phyloP scores from a whole-genome alignment of 2,113 vertebrate genomes.

The Ceratotherium simum region DNA sequence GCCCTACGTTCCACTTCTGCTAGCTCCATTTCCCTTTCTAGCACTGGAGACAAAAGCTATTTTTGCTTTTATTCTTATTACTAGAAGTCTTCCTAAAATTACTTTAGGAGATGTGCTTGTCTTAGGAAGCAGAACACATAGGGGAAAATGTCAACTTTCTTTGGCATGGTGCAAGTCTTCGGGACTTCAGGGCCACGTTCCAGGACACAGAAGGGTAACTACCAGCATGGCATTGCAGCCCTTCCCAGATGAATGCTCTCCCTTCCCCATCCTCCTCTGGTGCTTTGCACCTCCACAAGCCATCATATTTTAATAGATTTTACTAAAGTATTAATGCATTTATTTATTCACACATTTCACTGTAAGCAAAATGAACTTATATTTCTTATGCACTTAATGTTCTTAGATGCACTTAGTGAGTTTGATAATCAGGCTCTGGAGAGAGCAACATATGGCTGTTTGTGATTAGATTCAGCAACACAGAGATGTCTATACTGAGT shows the following conservation, averaged over 20 bases:
- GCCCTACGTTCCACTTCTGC: not conserved
- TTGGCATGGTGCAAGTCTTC: not conserved
- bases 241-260: not conserved
- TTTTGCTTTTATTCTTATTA: slow-evolving; percentile 32
- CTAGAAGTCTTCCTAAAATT: not conserved
- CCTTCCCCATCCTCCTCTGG: not conserved
- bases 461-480: not conserved
- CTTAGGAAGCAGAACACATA: not conserved
- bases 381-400: too few relatives aligned
- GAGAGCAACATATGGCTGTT: not conserved
- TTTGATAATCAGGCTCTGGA: slow-evolving; percentile 22
- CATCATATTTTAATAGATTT: slow-evolving; percentile 26
- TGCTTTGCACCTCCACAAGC: not conserved
- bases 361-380: slow-evolving; percentile 36
- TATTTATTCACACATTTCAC: slow-evolving; percentile 17
- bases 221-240: fast-evolving
- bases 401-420: not conserved
- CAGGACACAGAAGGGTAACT: not conserved
- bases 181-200: not conserved
- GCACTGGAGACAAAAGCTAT: not conserved
- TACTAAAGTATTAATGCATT: slow-evolving; percentile 13
- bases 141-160: not conserved
- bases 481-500: not conserved
- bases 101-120: not conserved
- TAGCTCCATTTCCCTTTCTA: not conserved